Base-by-base conservation (phyloP, 2,113 vertebrate species). In the Pavo muticus region DNA sequence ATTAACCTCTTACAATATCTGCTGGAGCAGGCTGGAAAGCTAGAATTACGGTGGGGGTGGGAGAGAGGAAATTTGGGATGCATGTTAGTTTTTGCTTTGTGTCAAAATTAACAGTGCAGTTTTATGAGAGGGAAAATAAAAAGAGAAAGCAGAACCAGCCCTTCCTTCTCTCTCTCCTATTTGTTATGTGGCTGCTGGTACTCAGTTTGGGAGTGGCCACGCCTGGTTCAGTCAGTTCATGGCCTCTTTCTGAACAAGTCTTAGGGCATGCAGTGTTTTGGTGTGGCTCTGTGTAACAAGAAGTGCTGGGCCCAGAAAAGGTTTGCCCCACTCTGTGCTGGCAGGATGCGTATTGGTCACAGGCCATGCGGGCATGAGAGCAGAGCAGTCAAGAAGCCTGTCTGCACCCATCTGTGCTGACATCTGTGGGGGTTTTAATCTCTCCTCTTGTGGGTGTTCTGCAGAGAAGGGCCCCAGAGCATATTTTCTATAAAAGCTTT, bases 281-380 rank as follows among this genome's bases (percentile, higher is more conserved):
- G 4, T 3, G 29, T 75, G 23, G 21, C 35, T 91, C 23, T 79
- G 19, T 17, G 10, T 64, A 39, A 32, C 18, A n/a, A 18, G 6
- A 6, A 64, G 21, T 47, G 29, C 37, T 81, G 6, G 10, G 23
- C 2, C 30, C 42, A 11, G 45, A 67, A 21, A 5, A 9, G 42
- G 25, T 85, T 92, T 73, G 48, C 6, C 7, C 19, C 14, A 57
- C 24, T 72, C 32, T 23, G 2, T 14, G 3, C 30, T 39, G 39
- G 19, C 4, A 11, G 42, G 18, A 52, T 5, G 2, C 21, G 32
- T 14, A 27, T 27, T 21, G 25, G 69, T 30, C 0, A 0, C 39
- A 75, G 70, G 10, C 44, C 78, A 24, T 17, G 14, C 2, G 11
- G 32, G 7, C 29, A 18, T 9, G 47, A 6, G 63, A 7, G 39